Base-by-base conservation (phyloP, 2,888 invertebrate genomes). In the Drosophila incognita region DNA sequence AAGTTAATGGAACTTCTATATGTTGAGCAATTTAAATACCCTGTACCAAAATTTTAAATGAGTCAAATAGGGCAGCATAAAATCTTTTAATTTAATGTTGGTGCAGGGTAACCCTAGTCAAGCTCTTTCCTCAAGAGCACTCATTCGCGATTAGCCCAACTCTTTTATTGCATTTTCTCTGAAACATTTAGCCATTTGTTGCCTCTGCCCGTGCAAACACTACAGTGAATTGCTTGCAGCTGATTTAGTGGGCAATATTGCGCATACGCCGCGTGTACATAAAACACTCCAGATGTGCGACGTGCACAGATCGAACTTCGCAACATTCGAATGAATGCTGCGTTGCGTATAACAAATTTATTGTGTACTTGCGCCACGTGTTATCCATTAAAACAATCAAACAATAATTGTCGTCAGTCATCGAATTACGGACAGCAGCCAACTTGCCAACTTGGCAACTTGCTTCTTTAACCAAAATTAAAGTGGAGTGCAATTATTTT, bases 1-100 rank as follows among this genome's bases (percentile, higher is more conserved):
- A 88, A 87, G 84, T 90, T 89, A 89, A 89, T 90, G 90, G 79
- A 86, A 90, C 70, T 89, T 87, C 40, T 56, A 29, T 15, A 57
- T 53, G 56, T 54, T 57, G 62, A 42, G 33, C 24, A 27, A 38
- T 67, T 27, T 33, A 18, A 53, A 18, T 53, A 53, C 33, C 15
- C 40, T 24, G 3, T 33, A 31, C 15, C 54, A 29, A 49, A 29
- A 18, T 18, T 29, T 2, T 4, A 33, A 33, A 33, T 33, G 15
- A 13, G 1, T 52, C 18, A 29, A 18, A 18, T 5, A 2, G n/a
- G 31, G 6, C 29, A n/a, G 29, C 10, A 49, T n/a, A 4, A 21
- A n/a, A 18, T 13, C 46, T 7, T 13, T 21, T 4, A 46, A 13
- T 21, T 21, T 7, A 13, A 7, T 46, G 7, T 13, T 21, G 3